phyloP scores from a whole-genome alignment of 2,888 invertebrate genomes.

The Drosophila paucipuncta region DNA sequence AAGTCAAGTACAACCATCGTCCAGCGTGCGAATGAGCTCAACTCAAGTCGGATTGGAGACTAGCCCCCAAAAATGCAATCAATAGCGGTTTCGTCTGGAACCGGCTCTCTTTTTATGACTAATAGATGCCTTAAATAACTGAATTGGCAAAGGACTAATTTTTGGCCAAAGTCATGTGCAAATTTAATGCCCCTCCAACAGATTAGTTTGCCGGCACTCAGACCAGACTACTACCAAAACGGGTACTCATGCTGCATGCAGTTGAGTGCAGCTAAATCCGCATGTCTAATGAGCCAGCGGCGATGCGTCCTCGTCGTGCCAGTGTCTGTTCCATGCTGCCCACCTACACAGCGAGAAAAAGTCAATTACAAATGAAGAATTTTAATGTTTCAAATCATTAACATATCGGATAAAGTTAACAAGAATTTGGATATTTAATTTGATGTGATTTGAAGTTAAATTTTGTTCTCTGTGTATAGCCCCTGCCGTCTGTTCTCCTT shows the following conservation, averaged over 20 bases:
- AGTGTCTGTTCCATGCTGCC: background rate
- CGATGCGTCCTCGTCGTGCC: constrained; percentile 9
- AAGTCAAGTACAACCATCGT: constrained; percentile 75
- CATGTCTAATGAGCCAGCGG: constrained; percentile 66
- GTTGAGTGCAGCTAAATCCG: constrained; percentile 20
- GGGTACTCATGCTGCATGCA: background rate
- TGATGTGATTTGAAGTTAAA: background rate
- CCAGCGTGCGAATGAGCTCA: constrained; percentile 74
- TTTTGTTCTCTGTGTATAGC: background rate
- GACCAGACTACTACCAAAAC: constrained; percentile 2
- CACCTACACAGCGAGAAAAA: constrained; percentile 1
- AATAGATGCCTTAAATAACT: constrained; percentile 76
- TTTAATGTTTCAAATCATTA: background rate
- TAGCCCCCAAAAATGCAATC: constrained; percentile 38
- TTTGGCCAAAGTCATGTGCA: constrained; percentile 66
- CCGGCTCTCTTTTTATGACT: constrained; percentile 68
- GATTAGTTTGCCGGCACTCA: constrained; percentile 61
- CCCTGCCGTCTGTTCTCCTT: background rate
- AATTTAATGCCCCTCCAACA: constrained; percentile 59
- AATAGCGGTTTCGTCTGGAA: constrained; percentile 19
- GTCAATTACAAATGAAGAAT: background rate
- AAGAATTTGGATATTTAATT: background rate
- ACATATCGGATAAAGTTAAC: background rate
- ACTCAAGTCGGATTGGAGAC: constrained; percentile 10
- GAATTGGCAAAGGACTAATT: constrained; percentile 64